Evolutionary conservation across 2,888 invertebrate genomes (phyloP), one percentile per base, ranked within the genome.

Genomic region (Fragum fragum): DNA sequence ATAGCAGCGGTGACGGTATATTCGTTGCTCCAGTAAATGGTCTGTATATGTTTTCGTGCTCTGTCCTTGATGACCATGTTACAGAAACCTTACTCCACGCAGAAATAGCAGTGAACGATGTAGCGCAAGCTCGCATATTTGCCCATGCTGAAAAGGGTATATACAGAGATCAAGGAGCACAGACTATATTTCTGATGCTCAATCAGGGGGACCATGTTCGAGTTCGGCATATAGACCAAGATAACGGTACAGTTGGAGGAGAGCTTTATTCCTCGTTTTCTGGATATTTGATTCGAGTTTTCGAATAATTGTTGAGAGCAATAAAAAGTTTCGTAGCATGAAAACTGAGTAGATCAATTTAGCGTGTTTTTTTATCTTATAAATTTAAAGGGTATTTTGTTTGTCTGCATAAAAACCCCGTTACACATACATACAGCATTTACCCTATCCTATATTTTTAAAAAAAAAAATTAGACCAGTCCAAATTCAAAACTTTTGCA

Each of bases 121-220:
- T 55, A 3, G 55, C 53, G 1, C 72, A 72, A 1, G 79, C 42
- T 14, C 52, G 79, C 26, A 42, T 79, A 14, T 79, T 79, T 29
- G 79, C 79, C 36, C 72, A 75, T 28, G 79, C 71, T 2, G 68
- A 71, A 18, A 16, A 16, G 18, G 23, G 16, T 6, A 21, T 14
- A 5, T 66, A 72, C 36, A 36, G 75, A n/a, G 79, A 79, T 68
- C 79, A 79, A 66, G 79, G 79, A 0, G 79, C 79, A 18, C 79
- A 79, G 47, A 79, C 79, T 1, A 75, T 79, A 2, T 53, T 79
- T 18, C 36, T 75, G 18, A 23, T 72, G 7, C 55, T 72, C 7
- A 63, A 75, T 1, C 53, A 63, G 29, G 75, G 75, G 3, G 79
- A 79, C 23, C 71, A 75, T 23, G 66, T 79, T 23, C 72, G 42